Conservation (phyloP, 2,888 invertebrate species). For the Anoplius nigerrimus region DNA sequence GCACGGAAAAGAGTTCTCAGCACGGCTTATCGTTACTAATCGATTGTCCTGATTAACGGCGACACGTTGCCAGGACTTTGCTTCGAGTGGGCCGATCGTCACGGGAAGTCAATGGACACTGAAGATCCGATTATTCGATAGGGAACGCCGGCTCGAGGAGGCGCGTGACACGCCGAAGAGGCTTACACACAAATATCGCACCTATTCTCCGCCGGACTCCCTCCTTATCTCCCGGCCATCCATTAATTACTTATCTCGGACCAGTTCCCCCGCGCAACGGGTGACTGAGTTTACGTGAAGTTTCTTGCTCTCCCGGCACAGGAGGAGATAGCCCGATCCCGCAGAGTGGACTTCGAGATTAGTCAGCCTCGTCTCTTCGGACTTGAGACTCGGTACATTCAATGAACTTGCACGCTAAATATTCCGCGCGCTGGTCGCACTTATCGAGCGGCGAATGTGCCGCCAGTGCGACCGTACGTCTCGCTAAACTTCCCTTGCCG, state of each 20-base stretch:
- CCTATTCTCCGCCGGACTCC: conserved; percentile 1
- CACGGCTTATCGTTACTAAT: too few relatives aligned
- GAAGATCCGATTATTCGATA: too few relatives aligned
- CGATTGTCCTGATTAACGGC: too few relatives aligned
- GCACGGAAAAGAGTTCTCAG: too few relatives aligned
- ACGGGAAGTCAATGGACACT: too few relatives aligned
- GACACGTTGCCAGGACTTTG: too few relatives aligned
- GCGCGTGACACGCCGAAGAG: conserved; percentile 1
- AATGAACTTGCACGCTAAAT: conserved; percentile 17
- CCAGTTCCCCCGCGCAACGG: conserved; percentile 11
- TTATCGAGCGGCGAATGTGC: too few relatives aligned
- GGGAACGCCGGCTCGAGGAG: not conserved
- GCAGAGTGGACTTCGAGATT: conserved; percentile 27
- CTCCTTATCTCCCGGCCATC: conserved; percentile 8
- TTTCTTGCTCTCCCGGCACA: conserved; percentile 22
- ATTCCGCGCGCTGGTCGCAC: conserved; percentile 11
- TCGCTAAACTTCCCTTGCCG: too few relatives aligned
- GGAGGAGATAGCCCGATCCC: conserved; percentile 25
- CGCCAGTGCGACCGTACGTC: too few relatives aligned
- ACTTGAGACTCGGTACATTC: conserved; percentile 29
- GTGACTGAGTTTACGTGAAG: conserved; percentile 26
- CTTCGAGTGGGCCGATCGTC: too few relatives aligned
- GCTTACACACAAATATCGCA: conserved; percentile 12
- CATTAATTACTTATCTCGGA: conserved; percentile 25
- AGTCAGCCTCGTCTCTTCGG: conserved; percentile 26